Evolutionary conservation across 2,797 vertebrate genomes (phyloP).

Genomic region (Pseudochromis fuscus): DNA sequence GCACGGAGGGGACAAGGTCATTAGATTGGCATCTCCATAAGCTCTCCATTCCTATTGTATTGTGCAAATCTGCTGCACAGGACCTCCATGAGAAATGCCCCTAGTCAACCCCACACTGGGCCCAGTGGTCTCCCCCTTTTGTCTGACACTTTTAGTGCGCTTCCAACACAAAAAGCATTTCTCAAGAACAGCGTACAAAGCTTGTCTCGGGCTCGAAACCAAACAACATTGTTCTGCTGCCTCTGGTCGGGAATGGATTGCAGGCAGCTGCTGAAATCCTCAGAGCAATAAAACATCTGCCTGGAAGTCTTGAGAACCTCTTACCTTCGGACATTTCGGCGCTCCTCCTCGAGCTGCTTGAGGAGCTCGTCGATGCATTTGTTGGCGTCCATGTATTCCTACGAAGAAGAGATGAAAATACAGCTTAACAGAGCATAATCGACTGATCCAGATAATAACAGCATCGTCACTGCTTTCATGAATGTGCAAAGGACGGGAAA

Average conservation of each 20-base stretch:
- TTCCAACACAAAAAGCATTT: constrained; percentile 74
- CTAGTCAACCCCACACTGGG: constrained; percentile 67
- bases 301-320: constrained; percentile 47
- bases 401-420: constrained; percentile 48
- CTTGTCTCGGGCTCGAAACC: constrained; percentile 69
- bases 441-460: constrained; percentile 15
- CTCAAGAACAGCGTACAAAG: constrained; percentile 73
- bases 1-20: constrained; percentile 79
- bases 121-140: constrained; percentile 64
- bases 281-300: constrained; percentile 71
- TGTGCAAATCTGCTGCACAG: constrained; percentile 55
- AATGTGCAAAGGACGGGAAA: constrained; percentile 45
- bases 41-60: constrained; percentile 78
- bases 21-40: constrained; percentile 80
- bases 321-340: constrained; percentile 89
- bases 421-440: constrained; percentile 11
- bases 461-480: constrained; percentile 28
- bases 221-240: constrained; percentile 78
- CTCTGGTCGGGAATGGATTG: constrained; percentile 68
- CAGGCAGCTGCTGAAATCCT: constrained; percentile 72
- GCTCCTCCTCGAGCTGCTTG: constrained; percentile 91
- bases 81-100: constrained; percentile 77
- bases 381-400: constrained; percentile 94
- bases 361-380: constrained; percentile 91
- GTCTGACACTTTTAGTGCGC: constrained; percentile 68